A percentile compares a stretch with the other conserved stretches of the same genome.
Conservation (phyloP, 2,797 vertebrate species). For the Myripristis murdjan region DNA sequence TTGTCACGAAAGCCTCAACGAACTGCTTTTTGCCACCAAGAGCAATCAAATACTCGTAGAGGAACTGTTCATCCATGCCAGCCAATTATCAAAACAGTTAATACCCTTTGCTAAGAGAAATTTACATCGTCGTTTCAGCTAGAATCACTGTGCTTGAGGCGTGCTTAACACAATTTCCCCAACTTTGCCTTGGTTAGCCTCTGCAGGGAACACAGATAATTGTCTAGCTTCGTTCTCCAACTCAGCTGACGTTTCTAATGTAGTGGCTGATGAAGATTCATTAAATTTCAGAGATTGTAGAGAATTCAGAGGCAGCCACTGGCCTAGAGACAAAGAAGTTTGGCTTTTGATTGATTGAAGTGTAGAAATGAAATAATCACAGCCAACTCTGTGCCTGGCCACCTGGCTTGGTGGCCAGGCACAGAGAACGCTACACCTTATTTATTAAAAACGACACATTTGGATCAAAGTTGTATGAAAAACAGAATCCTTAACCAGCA, state of each 20-base stretch:
- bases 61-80: neutral
- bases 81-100: neutral
- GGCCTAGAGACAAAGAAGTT: neutral
- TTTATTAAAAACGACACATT: neutral
- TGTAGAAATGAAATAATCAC: slow-evolving; percentile 5
- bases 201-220: neutral
- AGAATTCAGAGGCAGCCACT: neutral
- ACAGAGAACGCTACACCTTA: neutral
- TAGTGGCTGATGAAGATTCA: neutral
- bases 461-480: neutral
- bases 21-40: neutral
- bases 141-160: neutral
- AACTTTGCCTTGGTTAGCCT: neutral
- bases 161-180: neutral
- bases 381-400: neutral
- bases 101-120: slow-evolving; percentile 5
- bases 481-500: neutral
- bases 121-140: neutral
- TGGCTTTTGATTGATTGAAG: neutral
- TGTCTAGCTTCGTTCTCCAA: neutral
- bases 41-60: neutral
- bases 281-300: slow-evolving; percentile 1
- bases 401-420: neutral
- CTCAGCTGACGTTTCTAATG: no score
- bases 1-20: neutral